Evolutionary conservation across 1,140 invertebrate species (phyloP).

Genomic region (Brachionus manjavacas): DNA sequence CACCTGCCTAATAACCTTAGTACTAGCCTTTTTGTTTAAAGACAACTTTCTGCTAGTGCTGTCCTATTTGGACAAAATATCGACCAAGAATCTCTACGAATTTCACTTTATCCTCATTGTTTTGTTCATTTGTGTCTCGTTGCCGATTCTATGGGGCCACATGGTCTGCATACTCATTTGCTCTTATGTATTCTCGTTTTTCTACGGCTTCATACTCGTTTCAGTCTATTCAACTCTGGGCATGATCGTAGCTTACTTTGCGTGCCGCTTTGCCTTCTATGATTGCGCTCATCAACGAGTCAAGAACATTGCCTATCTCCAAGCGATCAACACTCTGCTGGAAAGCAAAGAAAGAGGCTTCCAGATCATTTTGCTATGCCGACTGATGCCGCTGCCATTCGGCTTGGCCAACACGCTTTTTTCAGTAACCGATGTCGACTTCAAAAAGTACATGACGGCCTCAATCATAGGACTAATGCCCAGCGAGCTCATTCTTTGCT

Average conservation of each 20-base stretch:
- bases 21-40: constrained; percentile 11
- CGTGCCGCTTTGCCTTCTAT: constrained; percentile 12
- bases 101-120: constrained; percentile 1
- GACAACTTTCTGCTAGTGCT: neutral
- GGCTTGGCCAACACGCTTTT: constrained; percentile 29
- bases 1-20: neutral
- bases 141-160: constrained; percentile 28
- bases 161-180: constrained; percentile 22
- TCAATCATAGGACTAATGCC: constrained; percentile 8
- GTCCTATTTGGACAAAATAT: constrained; percentile 23
- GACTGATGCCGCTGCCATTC: constrained; percentile 32
- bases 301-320: constrained; percentile 9
- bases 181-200: constrained; percentile 22
- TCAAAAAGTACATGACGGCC: constrained; percentile 17
- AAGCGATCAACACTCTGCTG: constrained; percentile 2
- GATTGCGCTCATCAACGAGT: constrained; percentile 24
- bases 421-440: constrained; percentile 25
- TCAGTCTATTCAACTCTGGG: neutral
- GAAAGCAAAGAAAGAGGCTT: constrained; percentile 34
- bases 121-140: constrained; percentile 16
- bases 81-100: neutral
- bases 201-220: neutral
- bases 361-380: constrained; percentile 9
- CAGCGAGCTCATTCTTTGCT: constrained; percentile 20
- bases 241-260: neutral